These are phyloP conservation scores for Junonia oenone DNA, from an alignment of 2,888 invertebrate genomes.

Conservation along the genomic window DNA sequence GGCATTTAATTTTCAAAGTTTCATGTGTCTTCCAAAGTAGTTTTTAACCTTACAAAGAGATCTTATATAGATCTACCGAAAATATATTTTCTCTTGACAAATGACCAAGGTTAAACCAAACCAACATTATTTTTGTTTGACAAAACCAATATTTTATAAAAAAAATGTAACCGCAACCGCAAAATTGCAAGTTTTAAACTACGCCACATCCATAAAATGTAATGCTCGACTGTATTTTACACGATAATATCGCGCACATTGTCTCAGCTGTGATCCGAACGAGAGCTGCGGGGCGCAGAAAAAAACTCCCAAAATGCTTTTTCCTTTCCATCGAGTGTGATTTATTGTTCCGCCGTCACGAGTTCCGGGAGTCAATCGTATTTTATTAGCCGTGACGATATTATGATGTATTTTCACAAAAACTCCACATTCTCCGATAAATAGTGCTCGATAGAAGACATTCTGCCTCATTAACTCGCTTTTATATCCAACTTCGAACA, in stretches of 20 bases:
- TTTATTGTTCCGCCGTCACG: slow-evolving; percentile 41
- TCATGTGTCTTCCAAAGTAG: no score
- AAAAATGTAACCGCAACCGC: not conserved
- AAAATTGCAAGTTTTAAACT: not conserved
- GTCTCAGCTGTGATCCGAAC: slow-evolving; percentile 25
- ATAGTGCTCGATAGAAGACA: not conserved
- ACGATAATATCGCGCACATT: slow-evolving; percentile 34
- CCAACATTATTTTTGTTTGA: no score
- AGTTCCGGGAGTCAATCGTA: slow-evolving; percentile 61
- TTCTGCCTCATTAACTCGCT: not conserved
- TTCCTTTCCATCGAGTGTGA: slow-evolving; percentile 35
- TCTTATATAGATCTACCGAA: no score
- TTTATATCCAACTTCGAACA: slow-evolving; percentile 11
- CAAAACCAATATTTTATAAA: no score
- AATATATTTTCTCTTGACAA: no score
- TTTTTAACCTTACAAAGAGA: no score
- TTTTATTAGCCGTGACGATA: slow-evolving; percentile 50
- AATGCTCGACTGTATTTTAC: slow-evolving; percentile 23
- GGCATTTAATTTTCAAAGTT: no score
- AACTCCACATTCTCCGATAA: slow-evolving; percentile 22
- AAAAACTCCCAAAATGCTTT: slow-evolving; percentile 27
- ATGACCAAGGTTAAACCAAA: no score
- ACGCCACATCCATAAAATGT: slow-evolving; percentile 1
- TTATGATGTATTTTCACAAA: slow-evolving; percentile 20
- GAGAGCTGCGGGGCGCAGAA: slow-evolving; percentile 21